These are phyloP conservation scores for Calidris pygmaea DNA, from an alignment of 2,113 vertebrate genomes.

Conservation along the genomic window DNA sequence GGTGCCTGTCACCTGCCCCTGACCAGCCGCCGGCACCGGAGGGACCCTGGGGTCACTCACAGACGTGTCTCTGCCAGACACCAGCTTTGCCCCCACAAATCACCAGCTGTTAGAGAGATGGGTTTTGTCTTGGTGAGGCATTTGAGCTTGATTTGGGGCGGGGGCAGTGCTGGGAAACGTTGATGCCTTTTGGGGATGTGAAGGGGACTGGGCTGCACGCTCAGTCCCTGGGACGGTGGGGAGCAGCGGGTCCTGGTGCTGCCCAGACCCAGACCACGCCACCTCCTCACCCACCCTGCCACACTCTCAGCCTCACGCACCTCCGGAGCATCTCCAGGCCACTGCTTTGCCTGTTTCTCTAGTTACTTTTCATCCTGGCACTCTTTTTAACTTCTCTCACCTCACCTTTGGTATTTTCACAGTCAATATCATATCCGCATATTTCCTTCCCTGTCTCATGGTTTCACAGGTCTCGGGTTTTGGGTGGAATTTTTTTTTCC, in stretches of 20 bases:
- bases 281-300: accelerated
- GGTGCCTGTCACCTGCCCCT: background rate
- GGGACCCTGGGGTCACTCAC: background rate
- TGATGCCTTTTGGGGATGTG: background rate
- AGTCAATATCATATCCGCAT: accelerated
- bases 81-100: background rate
- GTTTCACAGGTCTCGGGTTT: accelerated
- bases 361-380: background rate
- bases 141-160: background rate
- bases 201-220: accelerated
- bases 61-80: accelerated
- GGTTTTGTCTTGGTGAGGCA: background rate
- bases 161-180: background rate
- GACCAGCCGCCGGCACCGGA: background rate
- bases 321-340: background rate
- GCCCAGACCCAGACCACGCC: background rate
- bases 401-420: background rate
- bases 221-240: accelerated
- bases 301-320: accelerated
- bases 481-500: too few species aligned
- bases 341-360: background rate
- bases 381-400: background rate
- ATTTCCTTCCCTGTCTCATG: background rate
- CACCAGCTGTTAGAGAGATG: background rate
- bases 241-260: background rate